Base-by-base conservation (phyloP, 2,113 vertebrate species). In the Theropithecus gelada region DNA sequence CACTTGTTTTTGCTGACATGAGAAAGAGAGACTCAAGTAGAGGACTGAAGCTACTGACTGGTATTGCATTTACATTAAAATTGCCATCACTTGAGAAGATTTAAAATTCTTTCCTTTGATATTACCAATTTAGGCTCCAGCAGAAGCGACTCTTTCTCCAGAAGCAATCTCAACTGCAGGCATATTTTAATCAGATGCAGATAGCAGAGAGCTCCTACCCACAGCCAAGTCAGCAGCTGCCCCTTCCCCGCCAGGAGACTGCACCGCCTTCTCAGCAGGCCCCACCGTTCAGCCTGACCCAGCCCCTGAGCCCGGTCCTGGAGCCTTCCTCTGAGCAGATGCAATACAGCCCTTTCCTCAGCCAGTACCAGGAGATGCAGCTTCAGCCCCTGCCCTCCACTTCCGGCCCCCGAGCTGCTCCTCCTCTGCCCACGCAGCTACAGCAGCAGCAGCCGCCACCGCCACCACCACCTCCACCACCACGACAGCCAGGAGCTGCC, bases 111-210 rank as follows among this genome's bases (percentile, higher is more conserved):
- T 45, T 35, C 88, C 87, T 79, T 94, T 93, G 73, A 0, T 98
- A 22, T 98, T 97, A 88, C 68, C 55, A 17, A n/a, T 90, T 27
- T 98, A 99, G 99, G 98, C 98, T 99, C 98, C 99, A 99, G 59
- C 99, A 99, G 99, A 99, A 99, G 98, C 98, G 99, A 50, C 99
- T 99, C 97, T 99, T 99, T 97, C 99, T 99, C 38, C 99, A 99
- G 98, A 99, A 99, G 94, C 99, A 99, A 96, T 99, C 99, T 30
- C 99, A 99, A 98, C 99, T 99, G 94, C 99, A 99, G 98, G 98
- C 99, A 0, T 99, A 99, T 98, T 99, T 99, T 96, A 99, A 99
- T 98, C 99, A 99, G 99, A 99, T 99, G 99, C 99, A 99, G 97
- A 99, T 99, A 82, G 99, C 99, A 0, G 99, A 99, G 98, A 99